Conservation (phyloP, 2,113 vertebrate genomes). For the Festucalex cinctus region DNA sequence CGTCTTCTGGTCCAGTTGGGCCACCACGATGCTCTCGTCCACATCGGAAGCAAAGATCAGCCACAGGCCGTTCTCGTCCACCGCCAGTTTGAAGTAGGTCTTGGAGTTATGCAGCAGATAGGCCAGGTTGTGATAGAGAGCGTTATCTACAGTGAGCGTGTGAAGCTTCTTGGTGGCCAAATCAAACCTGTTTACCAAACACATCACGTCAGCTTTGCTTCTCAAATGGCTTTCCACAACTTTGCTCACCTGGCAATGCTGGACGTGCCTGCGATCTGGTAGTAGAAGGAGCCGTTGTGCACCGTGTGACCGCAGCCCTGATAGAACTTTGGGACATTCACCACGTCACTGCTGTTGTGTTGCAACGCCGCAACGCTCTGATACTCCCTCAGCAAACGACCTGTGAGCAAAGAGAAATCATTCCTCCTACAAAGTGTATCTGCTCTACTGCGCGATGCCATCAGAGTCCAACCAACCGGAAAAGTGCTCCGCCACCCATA, state of each 20-base stretch:
- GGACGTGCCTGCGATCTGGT: constrained; percentile 84
- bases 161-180: constrained; percentile 70
- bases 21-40: constrained; percentile 85
- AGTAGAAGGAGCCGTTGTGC: constrained; percentile 87
- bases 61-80: constrained; percentile 89
- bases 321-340: constrained; percentile 81
- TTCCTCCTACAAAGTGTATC: background rate
- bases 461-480: constrained; percentile 73
- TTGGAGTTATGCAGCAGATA: constrained; percentile 93
- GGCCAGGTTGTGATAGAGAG: constrained; percentile 80
- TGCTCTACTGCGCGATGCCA: background rate
- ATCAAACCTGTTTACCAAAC: constrained; percentile 74
- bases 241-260: constrained; percentile 81
- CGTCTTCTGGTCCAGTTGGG: constrained; percentile 79
- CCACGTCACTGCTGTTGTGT: constrained; percentile 71
- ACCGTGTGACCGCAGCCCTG: constrained; percentile 87
- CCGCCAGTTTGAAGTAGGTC: constrained; percentile 92
- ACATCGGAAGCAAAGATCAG: constrained; percentile 84
- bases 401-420: constrained; percentile 53
- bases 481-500: constrained; percentile 93
- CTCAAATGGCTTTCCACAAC: background rate
- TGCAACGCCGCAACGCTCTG: constrained; percentile 77
- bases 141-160: constrained; percentile 76
- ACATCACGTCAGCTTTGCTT: background rate
- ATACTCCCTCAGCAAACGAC: constrained; percentile 82